These are phyloP conservation scores for Dunckerocampus dactyliophorus DNA, from an alignment of 2,113 vertebrate genomes.

Conservation along the genomic window DNA sequence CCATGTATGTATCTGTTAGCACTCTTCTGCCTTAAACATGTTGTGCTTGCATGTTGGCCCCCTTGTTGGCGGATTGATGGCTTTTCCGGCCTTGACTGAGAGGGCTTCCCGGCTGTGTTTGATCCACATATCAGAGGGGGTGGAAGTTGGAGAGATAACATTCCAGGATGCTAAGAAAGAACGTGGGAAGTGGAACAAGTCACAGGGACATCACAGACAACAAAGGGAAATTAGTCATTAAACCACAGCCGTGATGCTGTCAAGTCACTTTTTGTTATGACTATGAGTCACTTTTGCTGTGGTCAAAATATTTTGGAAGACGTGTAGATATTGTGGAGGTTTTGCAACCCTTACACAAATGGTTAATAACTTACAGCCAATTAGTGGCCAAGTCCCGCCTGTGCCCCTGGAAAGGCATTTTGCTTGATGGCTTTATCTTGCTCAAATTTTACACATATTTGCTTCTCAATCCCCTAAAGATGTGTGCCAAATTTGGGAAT, in stretches of 20 bases:
- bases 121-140: slow-evolving; percentile 66
- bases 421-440: too few species aligned
- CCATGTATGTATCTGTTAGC: slow-evolving; percentile 17
- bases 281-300: too few species aligned
- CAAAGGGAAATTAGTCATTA: slow-evolving; percentile 58
- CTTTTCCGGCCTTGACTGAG: slow-evolving; percentile 50
- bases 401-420: too few species aligned
- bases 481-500: too few species aligned
- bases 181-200: slow-evolving; percentile 60
- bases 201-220: slow-evolving; percentile 36
- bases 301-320: too few species aligned
- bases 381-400: too few species aligned
- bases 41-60: slow-evolving; percentile 16
- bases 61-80: slow-evolving; percentile 61
- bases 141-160: slow-evolving; percentile 62
- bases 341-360: too few species aligned
- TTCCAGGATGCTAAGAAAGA: slow-evolving; percentile 65
- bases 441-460: too few species aligned
- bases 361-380: too few species aligned
- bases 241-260: slow-evolving; percentile 30
- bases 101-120: slow-evolving; percentile 64
- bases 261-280: not conserved
- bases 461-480: too few species aligned
- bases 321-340: too few species aligned
- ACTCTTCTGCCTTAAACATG: slow-evolving; percentile 13